Evolutionary conservation across 2,113 vertebrate genomes (phyloP).

Genomic region (Entomyzon cyanotis): DNA sequence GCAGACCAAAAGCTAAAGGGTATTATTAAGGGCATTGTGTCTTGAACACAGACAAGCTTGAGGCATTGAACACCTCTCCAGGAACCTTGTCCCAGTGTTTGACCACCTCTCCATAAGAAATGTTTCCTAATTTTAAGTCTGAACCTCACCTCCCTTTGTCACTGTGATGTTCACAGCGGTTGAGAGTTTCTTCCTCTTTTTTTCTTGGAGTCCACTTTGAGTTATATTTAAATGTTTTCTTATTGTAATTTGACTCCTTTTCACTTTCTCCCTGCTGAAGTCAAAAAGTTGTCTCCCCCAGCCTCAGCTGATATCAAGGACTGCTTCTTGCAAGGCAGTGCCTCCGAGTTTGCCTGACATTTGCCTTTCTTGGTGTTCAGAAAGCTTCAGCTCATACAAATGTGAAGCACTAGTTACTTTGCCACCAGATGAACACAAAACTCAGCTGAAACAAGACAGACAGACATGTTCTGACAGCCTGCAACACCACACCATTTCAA

Average conservation of each 20-base stretch:
- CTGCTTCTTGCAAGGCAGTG: background rate
- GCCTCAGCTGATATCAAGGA: background rate
- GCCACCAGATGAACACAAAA: background rate
- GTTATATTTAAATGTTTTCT: background rate
- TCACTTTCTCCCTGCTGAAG: background rate
- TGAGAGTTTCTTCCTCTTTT: background rate
- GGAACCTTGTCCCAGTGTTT: background rate
- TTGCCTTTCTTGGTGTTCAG: background rate
- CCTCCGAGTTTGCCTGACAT: background rate
- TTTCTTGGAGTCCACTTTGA: background rate
- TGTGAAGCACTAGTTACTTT: background rate
- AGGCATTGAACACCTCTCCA: accelerated
- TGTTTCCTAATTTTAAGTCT: background rate
- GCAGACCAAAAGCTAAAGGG: background rate
- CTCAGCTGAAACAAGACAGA: background rate
- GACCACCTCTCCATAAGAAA: background rate
- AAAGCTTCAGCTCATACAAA: background rate
- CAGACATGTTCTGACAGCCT: background rate
- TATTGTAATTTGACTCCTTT: background rate
- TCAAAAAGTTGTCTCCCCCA: background rate
- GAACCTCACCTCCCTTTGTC: background rate
- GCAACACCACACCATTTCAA: background rate
- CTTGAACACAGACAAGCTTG: background rate
- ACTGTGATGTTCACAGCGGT: background rate
- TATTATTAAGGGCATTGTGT: background rate